phyloP scores from a whole-genome alignment of 2,797 vertebrate genomes.

The Pseudotriccus pelzelni region DNA sequence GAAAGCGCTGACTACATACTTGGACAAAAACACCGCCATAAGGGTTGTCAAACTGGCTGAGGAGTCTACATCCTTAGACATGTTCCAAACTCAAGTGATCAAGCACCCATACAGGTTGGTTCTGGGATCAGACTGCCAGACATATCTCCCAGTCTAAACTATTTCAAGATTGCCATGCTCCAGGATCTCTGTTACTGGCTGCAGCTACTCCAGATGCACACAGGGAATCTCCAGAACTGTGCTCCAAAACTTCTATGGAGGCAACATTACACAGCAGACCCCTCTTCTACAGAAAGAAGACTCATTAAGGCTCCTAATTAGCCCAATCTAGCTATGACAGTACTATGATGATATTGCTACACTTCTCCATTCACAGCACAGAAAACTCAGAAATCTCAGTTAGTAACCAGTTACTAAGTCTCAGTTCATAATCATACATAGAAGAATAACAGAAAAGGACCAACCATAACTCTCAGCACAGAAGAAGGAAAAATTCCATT shows the following conservation, averaged over 20 bases:
- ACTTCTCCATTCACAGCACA: neutral
- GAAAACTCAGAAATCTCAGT: neutral
- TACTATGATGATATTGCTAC: neutral
- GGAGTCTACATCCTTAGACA: neutral
- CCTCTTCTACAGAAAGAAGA: neutral
- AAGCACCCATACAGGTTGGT: neutral
- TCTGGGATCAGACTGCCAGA: neutral
- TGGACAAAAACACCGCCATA: rapidly evolving
- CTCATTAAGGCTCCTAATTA: neutral
- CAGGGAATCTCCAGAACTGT: neutral
- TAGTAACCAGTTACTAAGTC: neutral
- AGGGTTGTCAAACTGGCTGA: neutral
- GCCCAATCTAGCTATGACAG: neutral
- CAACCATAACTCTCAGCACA: neutral
- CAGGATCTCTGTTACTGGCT: too few relatives aligned
- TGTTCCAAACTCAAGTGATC: neutral
- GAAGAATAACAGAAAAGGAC: neutral
- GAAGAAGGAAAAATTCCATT: neutral
- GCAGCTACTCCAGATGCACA: neutral
- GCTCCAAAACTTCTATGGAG: neutral
- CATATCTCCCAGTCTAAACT: rapidly evolving
- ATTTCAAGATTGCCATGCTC: neutral
- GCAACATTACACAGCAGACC: neutral
- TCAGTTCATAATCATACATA: rapidly evolving
- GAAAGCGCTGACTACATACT: neutral